phyloP scores from a whole-genome alignment of 2,888 invertebrate genomes.

The Amaurobius ferox region DNA sequence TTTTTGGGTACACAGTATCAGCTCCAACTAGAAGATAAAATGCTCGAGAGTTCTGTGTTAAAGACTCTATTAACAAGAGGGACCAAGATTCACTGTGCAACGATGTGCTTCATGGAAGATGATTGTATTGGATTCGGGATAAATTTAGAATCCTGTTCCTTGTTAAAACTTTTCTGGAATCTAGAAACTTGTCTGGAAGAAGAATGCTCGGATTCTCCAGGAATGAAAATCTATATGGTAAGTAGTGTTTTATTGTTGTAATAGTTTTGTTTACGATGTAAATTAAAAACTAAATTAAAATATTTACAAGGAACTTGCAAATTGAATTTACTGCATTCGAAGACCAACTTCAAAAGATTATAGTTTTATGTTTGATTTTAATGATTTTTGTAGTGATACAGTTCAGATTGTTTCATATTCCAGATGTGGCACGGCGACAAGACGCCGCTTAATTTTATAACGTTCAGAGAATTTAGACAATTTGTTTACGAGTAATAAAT shows the following conservation, averaged over 20 bases:
- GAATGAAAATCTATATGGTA: neutral
- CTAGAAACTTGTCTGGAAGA: neutral
- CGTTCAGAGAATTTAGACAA: no score
- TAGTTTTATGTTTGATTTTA: no score
- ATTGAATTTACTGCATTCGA: no score
- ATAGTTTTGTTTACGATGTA: no score
- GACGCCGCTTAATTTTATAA: no score
- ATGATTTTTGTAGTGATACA: no score
- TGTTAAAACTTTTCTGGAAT: neutral
- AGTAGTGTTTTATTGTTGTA: neutral
- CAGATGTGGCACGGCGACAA: no score
- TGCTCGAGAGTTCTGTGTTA: neutral
- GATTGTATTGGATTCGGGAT: neutral
- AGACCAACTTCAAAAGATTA: no score
- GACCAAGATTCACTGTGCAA: neutral
- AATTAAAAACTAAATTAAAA: no score
- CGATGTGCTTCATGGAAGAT: neutral
- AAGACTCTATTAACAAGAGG: neutral
- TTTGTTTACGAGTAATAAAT: no score
- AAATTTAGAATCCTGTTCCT: neutral
- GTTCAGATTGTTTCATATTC: no score
- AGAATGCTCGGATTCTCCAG: neutral
- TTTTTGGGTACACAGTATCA: neutral
- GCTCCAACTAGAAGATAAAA: neutral
- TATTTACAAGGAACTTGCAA: no score